phyloP scores from a whole-genome alignment of 2,113 vertebrate species.

The Oceanodroma tethys region DNA sequence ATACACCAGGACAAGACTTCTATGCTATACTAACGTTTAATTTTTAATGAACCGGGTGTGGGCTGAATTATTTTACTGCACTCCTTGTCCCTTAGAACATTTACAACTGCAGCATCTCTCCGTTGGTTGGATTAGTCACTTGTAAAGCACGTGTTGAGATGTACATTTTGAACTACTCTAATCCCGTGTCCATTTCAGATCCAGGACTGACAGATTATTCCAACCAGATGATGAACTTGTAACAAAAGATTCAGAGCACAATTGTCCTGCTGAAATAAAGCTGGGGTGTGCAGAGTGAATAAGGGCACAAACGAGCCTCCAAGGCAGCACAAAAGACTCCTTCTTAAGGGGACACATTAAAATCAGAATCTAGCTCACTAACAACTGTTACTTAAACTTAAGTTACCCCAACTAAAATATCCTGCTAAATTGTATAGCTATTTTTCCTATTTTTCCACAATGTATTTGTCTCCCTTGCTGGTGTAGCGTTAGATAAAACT shows the following conservation, averaged over 20 bases:
- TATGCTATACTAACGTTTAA: neutral
- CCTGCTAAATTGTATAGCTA: neutral
- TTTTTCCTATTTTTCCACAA: neutral
- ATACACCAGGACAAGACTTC: neutral
- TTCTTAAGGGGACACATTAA: neutral
- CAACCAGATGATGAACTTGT: neutral
- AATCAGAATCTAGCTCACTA: neutral
- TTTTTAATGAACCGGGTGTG: neutral
- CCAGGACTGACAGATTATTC: neutral
- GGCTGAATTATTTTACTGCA: neutral
- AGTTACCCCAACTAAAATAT: neutral
- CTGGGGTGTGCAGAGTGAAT: accelerated
- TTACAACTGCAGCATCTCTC: neutral
- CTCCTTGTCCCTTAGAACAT: neutral
- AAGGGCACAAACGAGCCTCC: neutral
- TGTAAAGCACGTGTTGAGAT: neutral
- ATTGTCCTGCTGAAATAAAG: neutral
- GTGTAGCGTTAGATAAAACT: neutral
- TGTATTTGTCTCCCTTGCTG: neutral
- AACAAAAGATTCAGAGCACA: neutral
- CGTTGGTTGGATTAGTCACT: neutral
- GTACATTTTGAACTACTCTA: neutral
- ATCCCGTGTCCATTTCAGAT: neutral
- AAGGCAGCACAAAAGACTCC: accelerated
- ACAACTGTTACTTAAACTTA: neutral